These are phyloP conservation scores for Neopipo cinnamomea DNA, from an alignment of 2,113 vertebrate species.

Conservation along the genomic window DNA sequence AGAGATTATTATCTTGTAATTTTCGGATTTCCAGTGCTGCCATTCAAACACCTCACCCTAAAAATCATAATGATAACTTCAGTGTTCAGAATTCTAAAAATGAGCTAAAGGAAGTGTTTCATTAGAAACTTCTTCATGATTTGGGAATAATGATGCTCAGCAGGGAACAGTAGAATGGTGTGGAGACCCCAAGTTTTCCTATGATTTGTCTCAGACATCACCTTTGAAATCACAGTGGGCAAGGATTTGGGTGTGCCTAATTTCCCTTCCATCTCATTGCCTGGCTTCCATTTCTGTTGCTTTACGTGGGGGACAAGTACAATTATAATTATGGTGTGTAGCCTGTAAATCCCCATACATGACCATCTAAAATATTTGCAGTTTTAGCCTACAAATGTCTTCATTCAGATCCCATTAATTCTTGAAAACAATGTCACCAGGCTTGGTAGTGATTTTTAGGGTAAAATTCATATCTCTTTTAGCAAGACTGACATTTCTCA, in stretches of 20 bases:
- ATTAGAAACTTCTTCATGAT: background rate
- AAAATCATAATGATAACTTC: background rate
- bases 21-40: background rate
- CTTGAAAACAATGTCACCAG: background rate
- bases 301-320: background rate
- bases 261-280: background rate
- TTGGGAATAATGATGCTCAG: background rate
- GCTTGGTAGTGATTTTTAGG: background rate
- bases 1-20: background rate
- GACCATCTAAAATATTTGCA: background rate
- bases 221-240: background rate
- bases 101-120: background rate
- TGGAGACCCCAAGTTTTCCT: background rate
- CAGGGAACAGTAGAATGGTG: background rate
- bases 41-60: background rate
- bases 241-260: background rate
- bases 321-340: background rate
- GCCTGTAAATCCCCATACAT: background rate
- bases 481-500: background rate
- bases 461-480: background rate
- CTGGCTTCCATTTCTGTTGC: background rate
- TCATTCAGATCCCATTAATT: background rate
- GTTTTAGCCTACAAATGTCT: background rate
- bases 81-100: background rate
- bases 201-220: background rate